Evolutionary conservation across 2,888 invertebrate genomes (phyloP).

Genomic region (Erannis defoliaria): DNA sequence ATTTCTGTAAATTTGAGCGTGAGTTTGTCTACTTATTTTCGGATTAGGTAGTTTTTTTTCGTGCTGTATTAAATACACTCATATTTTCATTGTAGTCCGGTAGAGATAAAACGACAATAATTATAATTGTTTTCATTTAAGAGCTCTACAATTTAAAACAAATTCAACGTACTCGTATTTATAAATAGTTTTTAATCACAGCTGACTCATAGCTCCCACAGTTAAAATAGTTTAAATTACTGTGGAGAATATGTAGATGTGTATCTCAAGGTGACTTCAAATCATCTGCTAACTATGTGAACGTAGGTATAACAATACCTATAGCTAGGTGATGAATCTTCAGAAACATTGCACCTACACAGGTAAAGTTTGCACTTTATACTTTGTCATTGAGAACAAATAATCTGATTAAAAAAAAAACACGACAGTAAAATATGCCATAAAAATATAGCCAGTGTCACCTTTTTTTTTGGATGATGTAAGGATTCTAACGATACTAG

Average conservation of each 20-base stretch:
- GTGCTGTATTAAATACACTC: too few species aligned
- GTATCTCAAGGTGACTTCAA: constrained; percentile 44
- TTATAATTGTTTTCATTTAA: not conserved
- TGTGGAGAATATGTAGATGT: constrained; percentile 34
- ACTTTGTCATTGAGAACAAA: too few species aligned
- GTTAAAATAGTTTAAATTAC: constrained; percentile 12
- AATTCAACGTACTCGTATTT: constrained; percentile 26
- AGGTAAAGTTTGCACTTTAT: constrained; percentile 32
- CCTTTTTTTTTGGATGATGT: too few species aligned
- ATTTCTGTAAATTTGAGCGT: too few species aligned
- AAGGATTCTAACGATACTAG: too few species aligned
- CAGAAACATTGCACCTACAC: constrained; percentile 33
- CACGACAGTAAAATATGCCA: too few species aligned
- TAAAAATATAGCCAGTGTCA: too few species aligned
- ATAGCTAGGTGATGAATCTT: constrained; percentile 41
- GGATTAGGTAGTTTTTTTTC: too few species aligned
- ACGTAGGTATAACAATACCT: constrained; percentile 39
- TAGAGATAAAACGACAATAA: not conserved
- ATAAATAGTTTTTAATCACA: constrained; percentile 29
- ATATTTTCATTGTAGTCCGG: not conserved
- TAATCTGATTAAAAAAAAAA: too few species aligned
- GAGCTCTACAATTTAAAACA: constrained; percentile 9
- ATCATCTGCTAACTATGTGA: constrained; percentile 45
- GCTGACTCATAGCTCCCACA: constrained; percentile 20
- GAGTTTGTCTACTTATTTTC: too few species aligned